Percentiles rank a stretch among this genome's conserved stretches.
These are phyloP conservation scores for Anodontia alba DNA, from an alignment of 2,888 invertebrate species.

Conservation along the genomic window DNA sequence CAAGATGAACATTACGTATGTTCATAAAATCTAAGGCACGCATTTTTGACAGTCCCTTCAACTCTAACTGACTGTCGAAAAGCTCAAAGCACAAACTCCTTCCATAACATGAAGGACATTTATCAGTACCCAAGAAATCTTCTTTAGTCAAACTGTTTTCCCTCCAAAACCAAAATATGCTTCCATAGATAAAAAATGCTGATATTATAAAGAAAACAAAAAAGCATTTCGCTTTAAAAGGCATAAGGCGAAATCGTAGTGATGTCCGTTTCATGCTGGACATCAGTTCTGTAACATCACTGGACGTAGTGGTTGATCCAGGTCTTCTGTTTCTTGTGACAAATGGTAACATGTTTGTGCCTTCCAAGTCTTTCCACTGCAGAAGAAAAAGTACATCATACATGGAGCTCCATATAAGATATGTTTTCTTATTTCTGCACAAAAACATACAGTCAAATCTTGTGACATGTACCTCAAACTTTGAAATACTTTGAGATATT, in stretches of 20 bases:
- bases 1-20: slow-evolving; percentile 91
- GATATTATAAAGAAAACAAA: slow-evolving; percentile 44
- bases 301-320: neutral
- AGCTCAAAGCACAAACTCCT: slow-evolving; percentile 89
- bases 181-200: slow-evolving; percentile 61
- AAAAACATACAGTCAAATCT: no score
- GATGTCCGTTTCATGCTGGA: slow-evolving; percentile 39
- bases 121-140: slow-evolving; percentile 78
- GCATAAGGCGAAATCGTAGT: slow-evolving; percentile 35
- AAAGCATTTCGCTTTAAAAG: slow-evolving; percentile 52
- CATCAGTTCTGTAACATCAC: slow-evolving; percentile 37
- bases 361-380: no score
- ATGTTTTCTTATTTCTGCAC: no score
- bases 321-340: slow-evolving; percentile 43
- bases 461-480: no score
- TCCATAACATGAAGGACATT: slow-evolving; percentile 92
- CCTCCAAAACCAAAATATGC: slow-evolving; percentile 52
- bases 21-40: slow-evolving; percentile 86
- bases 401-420: no score
- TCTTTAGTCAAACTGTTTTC: slow-evolving; percentile 72
- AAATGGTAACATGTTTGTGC: slow-evolving; percentile 50
- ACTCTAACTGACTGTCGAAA: slow-evolving; percentile 87
- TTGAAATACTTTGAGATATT: no score
- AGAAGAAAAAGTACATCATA: no score
- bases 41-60: slow-evolving; percentile 77